Evolutionary conservation across 2,888 invertebrate species (phyloP).

Genomic region (Cremastinae sp.): DNA sequence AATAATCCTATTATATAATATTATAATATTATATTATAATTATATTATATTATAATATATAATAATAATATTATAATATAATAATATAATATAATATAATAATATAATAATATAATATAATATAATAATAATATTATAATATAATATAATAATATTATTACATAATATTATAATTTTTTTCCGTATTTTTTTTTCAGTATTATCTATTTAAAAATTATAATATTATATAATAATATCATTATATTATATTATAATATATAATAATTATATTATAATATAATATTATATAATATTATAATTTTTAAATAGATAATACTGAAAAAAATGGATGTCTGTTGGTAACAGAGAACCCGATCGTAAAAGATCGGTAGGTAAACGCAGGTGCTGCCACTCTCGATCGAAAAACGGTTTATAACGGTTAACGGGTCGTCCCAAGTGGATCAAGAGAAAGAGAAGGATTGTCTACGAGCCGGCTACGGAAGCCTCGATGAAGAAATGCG

Average conservation of each 20-base stretch:
- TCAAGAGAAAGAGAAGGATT: conserved; percentile 57
- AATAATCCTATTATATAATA: no score
- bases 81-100: no score
- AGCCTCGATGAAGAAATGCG: conserved; percentile 25
- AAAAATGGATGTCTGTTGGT: background rate
- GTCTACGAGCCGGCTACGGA: conserved; percentile 43
- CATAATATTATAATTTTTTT: no score
- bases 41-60: no score
- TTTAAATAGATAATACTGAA: background rate
- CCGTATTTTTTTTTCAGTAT: background rate
- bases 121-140: no score
- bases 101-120: no score
- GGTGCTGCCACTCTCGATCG: conserved; percentile 43
- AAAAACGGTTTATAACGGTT: conserved; percentile 51
- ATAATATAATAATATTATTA: no score
- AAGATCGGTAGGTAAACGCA: conserved; percentile 12
- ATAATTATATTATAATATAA: no score
- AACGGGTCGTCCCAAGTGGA: conserved; percentile 59
- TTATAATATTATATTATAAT: no score
- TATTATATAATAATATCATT: no score
- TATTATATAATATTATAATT: background rate
- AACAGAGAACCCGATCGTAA: conserved; percentile 18
- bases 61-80: no score
- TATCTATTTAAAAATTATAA: background rate
- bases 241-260: no score